Base-by-base conservation (phyloP, 2,797 vertebrate species). In the Enteromius viviparus region DNA sequence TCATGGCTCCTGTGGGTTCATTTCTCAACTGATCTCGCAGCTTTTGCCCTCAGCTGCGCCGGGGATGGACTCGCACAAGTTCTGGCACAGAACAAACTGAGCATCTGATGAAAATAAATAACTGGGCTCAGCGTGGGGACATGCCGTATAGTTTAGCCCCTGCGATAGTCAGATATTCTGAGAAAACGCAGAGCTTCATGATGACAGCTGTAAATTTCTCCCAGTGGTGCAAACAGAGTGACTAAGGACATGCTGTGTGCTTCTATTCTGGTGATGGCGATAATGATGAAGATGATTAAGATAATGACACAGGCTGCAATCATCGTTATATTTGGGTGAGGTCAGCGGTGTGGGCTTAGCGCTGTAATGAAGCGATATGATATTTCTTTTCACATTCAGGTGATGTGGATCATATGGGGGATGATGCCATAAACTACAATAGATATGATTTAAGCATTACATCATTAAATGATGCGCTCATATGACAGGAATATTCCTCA, bases 1-100 rank as follows among this genome's bases (percentile, higher is more conserved):
- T 88, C 85, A 88, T 29, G 0, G 42, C 45, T 64, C 53, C 68
- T 62, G 58, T 85, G 65, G 85, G 72, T 80, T 83, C 45, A 68
- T 60, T 81, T 76, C 69, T 12, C 32, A 9, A 49, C 70, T 47
- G 45, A 75, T 58, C 60, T 76, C 15, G 12, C 47, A 75, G 49
- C 23, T 82, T 75, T 37, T 82, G 45, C 79, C 51, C 68, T 62
- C 55, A 72, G 53, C 68, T 62, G 49, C 14, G 12, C 21, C 0
- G 4, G 62, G 19, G 47, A 66, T 4, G 6, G 51, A 53, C 66
- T 71, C 23, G 9, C 51, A 12, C 78, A 32, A 58, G 51, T 29
- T 45, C 51, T 58, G 34, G 66, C 66, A 71, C 58, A 51, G 23
- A 75, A 32, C 10, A 32, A 58, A 23, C 17, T 40, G 40, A 72